Percentiles rank a stretch among this genome's conserved stretches.
Conservation (phyloP, 2,113 vertebrate species). For the Nothoprocta pentlandii region DNA sequence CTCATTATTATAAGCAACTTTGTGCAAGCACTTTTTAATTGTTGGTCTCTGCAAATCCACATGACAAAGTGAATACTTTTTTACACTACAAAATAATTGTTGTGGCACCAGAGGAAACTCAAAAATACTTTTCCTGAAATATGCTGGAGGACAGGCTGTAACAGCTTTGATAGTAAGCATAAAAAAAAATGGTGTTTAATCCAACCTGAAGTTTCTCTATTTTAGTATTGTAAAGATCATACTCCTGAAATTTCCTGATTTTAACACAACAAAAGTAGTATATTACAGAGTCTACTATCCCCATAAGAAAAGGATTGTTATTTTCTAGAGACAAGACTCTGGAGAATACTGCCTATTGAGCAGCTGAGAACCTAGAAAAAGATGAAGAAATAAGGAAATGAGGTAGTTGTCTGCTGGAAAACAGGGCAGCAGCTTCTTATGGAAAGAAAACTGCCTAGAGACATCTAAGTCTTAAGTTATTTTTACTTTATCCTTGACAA, state of each 20-base stretch:
- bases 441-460: not conserved
- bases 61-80: not conserved
- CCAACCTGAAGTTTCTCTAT: not conserved
- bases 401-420: not conserved
- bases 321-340: not conserved
- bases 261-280: not conserved
- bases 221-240: not conserved
- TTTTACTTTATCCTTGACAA: slow-evolving; percentile 16
- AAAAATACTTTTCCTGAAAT: not conserved
- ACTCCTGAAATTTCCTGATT: not conserved
- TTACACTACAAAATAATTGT: not conserved
- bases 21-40: not conserved
- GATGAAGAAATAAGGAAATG: not conserved
- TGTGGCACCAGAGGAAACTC: not conserved
- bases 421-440: not conserved
- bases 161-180: not conserved
- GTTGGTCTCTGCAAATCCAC: not conserved
- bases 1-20: not conserved
- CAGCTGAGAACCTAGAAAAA: not conserved
- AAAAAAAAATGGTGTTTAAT: not conserved
- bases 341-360: not conserved
- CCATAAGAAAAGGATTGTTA: not conserved
- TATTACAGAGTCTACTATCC: not conserved
- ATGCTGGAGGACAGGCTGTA: not conserved
- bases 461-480: not conserved